These are phyloP conservation scores for Ameiurus melas DNA, from an alignment of 2,113 vertebrate genomes.

Conservation along the genomic window DNA sequence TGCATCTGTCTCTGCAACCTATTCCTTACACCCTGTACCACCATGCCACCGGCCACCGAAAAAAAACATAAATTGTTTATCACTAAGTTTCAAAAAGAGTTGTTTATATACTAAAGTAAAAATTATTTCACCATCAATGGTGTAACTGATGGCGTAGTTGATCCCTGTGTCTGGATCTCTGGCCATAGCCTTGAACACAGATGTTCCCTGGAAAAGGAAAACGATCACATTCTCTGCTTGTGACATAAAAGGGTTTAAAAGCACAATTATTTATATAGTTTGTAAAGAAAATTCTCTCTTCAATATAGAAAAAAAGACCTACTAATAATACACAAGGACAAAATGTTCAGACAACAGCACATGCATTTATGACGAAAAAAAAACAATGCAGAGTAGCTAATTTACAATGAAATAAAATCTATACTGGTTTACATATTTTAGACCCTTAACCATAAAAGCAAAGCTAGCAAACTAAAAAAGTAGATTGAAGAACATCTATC, in stretches of 20 bases:
- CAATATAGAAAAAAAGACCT: neutral
- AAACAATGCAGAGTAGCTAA: neutral
- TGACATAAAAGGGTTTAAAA: neutral
- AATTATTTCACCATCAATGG: conserved; percentile 71
- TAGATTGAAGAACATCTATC: neutral
- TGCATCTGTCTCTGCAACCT: neutral
- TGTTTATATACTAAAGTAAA: neutral
- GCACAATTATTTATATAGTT: neutral
- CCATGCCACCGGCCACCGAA: neutral
- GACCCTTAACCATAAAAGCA: neutral
- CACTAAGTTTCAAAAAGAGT: neutral
- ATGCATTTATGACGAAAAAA: neutral
- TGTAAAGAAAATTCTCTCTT: neutral
- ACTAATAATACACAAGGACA: neutral
- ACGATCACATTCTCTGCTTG: neutral
- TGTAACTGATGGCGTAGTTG: conserved; percentile 69
- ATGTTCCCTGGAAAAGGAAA: conserved; percentile 57
- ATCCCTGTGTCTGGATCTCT: conserved; percentile 79
- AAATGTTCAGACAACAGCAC: neutral
- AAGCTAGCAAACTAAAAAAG: neutral
- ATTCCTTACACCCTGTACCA: neutral
- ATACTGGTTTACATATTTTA: neutral
- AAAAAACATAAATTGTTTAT: neutral
- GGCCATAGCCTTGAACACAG: conserved; percentile 72
- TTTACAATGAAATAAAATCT: neutral